A percentile compares a stretch with the other conserved stretches of the same genome.
Evolutionary conservation across 2,888 invertebrate species (phyloP).

Genomic region (Drosophila suboccidentalis): DNA sequence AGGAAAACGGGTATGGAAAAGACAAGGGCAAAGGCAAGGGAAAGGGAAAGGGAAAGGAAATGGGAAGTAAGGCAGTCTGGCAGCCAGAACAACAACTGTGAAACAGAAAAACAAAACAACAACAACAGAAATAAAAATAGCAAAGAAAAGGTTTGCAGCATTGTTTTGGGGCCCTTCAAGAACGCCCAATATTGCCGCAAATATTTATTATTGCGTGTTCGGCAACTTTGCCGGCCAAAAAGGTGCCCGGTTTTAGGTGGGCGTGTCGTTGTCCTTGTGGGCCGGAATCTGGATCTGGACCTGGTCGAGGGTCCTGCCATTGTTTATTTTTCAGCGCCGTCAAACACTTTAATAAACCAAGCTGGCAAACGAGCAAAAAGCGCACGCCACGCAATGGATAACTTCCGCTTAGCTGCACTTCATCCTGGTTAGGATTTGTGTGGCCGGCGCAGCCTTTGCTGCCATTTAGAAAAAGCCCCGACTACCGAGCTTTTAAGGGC

Average conservation of each 20-base stretch:
- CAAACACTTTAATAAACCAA: conserved; percentile 70
- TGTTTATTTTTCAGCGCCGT: conserved; percentile 53
- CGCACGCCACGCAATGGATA: conserved; percentile 47
- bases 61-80: not conserved
- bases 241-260: conserved; percentile 21
- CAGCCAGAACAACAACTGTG: conserved; percentile 18
- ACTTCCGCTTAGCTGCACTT: conserved; percentile 70
- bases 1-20: conserved; percentile 3
- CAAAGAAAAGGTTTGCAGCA: conserved; percentile 13
- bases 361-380: conserved; percentile 56
- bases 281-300: conserved; percentile 18
- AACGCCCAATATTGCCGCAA: conserved; percentile 65
- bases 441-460: conserved; percentile 20
- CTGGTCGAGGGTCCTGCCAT: conserved; percentile 17
- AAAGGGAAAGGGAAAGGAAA: not conserved
- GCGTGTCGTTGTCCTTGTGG: conserved; percentile 13
- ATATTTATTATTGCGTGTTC: conserved; percentile 73
- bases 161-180: conserved; percentile 21
- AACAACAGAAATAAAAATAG: conserved; percentile 22
- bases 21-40: no score
- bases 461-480: conserved; percentile 40
- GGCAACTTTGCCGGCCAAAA: conserved; percentile 33
- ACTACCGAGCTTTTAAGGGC: not conserved
- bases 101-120: not conserved
- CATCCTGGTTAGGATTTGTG: conserved; percentile 41